Evolutionary conservation across 2,888 invertebrate genomes (phyloP).

Genomic region (Rapana venosa): DNA sequence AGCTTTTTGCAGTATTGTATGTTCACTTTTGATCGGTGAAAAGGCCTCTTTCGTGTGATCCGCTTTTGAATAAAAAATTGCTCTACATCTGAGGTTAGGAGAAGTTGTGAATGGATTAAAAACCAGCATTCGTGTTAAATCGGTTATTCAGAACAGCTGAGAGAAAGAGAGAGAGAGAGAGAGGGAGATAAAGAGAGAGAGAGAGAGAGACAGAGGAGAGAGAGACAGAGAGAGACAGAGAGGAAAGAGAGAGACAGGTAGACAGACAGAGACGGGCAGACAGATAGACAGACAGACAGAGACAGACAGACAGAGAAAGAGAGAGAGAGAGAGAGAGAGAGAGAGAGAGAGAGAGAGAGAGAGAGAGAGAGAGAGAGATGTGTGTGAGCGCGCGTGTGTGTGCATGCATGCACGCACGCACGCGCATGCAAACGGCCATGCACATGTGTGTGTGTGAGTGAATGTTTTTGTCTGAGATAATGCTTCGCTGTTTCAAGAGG

Average conservation of each 20-base stretch:
- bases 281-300: not conserved
- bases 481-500: too few relatives aligned
- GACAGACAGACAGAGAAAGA: not conserved
- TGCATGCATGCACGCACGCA: not conserved
- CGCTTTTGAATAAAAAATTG: too few relatives aligned
- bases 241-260: not conserved
- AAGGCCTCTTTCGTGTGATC: too few relatives aligned
- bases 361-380: not conserved
- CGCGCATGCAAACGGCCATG: too few relatives aligned
- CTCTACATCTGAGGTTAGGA: too few relatives aligned
- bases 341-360: slow-evolving; percentile 23
- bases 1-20: too few relatives aligned
- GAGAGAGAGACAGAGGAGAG: not conserved
- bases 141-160: not conserved
- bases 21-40: too few relatives aligned
- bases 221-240: not conserved
- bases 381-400: not conserved
- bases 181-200: slow-evolving; percentile 10
- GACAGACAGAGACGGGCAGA: not conserved
- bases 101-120: too few relatives aligned
- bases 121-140: too few relatives aligned
- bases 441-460: too few relatives aligned
- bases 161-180: slow-evolving; percentile 8
- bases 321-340: not conserved
- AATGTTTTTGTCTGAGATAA: too few relatives aligned